Percentiles rank a stretch among this genome's conserved stretches.
Conservation (phyloP, 2,113 vertebrate species). For the Pontoporia blainvillei region DNA sequence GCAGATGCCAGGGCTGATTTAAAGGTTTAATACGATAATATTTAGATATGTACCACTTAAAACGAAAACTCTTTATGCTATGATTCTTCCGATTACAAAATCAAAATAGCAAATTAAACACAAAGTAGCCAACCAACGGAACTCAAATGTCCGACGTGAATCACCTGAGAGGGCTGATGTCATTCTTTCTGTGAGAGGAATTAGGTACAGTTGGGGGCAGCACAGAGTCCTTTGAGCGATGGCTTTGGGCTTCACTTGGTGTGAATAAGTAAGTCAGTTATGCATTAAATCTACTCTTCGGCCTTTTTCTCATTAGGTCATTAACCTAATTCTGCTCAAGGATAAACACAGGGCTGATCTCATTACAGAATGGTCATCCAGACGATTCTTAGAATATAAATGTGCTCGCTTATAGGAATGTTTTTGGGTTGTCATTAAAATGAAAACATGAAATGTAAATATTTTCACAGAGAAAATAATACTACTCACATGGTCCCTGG, state of each 20-base stretch:
- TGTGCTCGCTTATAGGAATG: not conserved
- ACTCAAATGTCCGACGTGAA: not conserved
- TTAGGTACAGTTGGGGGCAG: not conserved
- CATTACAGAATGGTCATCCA: not conserved
- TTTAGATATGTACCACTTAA: not conserved
- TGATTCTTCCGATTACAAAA: not conserved
- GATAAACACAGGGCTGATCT: not conserved
- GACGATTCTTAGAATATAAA: not conserved
- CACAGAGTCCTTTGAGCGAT: not conserved
- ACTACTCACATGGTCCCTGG: not conserved
- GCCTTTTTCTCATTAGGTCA: not conserved
- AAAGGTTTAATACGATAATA: not conserved
- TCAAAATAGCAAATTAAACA: not conserved
- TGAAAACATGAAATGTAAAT: not conserved
- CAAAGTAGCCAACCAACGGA: not conserved
- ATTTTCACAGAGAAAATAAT: not conserved
- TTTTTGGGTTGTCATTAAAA: not conserved
- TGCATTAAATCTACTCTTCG: not conserved
- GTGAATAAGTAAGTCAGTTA: not conserved
- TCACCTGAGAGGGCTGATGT: not conserved
- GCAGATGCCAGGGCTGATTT: not conserved
- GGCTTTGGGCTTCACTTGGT: not conserved
- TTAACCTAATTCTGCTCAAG: not conserved
- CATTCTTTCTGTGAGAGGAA: not conserved
- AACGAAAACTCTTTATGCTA: not conserved